A percentile compares a stretch with the other conserved stretches of the same genome.
Conservation (phyloP, 1,140 invertebrate species). For the Trichogramma pretiosum region DNA sequence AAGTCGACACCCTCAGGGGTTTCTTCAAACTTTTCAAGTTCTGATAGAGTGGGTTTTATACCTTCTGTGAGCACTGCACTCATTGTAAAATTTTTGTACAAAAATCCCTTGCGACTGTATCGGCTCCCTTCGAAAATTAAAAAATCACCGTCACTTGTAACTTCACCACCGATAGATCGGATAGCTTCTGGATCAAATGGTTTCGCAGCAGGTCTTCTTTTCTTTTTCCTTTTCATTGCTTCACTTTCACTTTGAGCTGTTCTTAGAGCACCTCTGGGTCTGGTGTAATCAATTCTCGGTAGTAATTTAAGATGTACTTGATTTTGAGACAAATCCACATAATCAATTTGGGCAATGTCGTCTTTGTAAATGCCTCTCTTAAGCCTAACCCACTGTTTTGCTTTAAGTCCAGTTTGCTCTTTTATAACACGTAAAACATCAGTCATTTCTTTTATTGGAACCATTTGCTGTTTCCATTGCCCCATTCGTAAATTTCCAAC, state of each 20-base stretch:
- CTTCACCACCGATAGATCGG: slow-evolving; percentile 87
- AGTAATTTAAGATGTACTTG: slow-evolving; percentile 89
- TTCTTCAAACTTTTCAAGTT: slow-evolving; percentile 94
- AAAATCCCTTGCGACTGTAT: slow-evolving; percentile 85
- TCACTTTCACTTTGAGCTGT: slow-evolving; percentile 70
- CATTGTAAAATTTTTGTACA: slow-evolving; percentile 93
- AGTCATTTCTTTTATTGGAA: slow-evolving; percentile 98
- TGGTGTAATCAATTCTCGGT: slow-evolving; percentile 91
- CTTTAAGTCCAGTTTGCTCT: slow-evolving; percentile 81
- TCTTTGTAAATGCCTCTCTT: slow-evolving; percentile 93
- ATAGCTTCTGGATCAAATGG: slow-evolving; percentile 93
- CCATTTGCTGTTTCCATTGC: slow-evolving; percentile 91
- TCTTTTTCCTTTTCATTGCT: slow-evolving; percentile 76
- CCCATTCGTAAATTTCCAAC: slow-evolving; percentile 85
- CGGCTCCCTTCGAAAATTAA: slow-evolving; percentile 92
- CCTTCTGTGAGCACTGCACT: slow-evolving; percentile 87
- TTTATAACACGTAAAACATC: slow-evolving; percentile 94
- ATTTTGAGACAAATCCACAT: slow-evolving; percentile 85
- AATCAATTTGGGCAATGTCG: slow-evolving; percentile 92
- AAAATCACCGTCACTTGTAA: slow-evolving; percentile 93
- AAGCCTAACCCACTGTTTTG: slow-evolving; percentile 91
- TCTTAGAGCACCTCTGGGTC: slow-evolving; percentile 74
- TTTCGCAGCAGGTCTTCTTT: slow-evolving; percentile 78
- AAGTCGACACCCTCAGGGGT: slow-evolving; percentile 84
- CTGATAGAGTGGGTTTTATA: slow-evolving; percentile 90